These are phyloP conservation scores for Monodelphis domestica DNA, from an alignment of 2,797 vertebrate genomes.

Conservation along the genomic window DNA sequence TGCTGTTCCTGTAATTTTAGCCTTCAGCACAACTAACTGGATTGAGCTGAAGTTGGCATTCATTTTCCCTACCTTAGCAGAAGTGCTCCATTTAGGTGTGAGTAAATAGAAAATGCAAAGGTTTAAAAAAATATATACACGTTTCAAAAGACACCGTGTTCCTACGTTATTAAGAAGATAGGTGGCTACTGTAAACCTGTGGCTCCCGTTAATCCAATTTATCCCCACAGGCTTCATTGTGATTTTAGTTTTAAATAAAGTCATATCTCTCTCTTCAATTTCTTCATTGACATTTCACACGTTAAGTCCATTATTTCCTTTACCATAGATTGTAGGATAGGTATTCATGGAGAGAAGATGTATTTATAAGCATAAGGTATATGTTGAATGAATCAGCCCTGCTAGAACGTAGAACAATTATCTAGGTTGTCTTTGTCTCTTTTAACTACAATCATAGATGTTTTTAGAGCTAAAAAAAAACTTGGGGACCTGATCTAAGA, in stretches of 20 bases:
- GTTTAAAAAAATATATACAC: constrained; percentile 43
- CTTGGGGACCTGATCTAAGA: background rate
- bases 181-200: background rate
- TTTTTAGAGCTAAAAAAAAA: background rate
- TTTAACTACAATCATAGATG: background rate
- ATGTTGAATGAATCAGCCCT: background rate
- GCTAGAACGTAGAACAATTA: background rate
- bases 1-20: constrained; percentile 76
- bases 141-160: constrained; percentile 57
- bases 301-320: constrained; percentile 44
- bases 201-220: background rate
- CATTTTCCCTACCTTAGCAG: constrained; percentile 61
- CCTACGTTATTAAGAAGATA: constrained; percentile 52
- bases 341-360: background rate
- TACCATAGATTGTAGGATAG: background rate
- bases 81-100: constrained; percentile 62
- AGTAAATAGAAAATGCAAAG: constrained; percentile 72
- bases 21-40: constrained; percentile 71
- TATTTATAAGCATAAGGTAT: background rate
- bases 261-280: background rate
- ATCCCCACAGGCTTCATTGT: background rate
- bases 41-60: constrained; percentile 70
- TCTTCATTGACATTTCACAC: background rate
- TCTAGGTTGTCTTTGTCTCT: background rate
- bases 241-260: constrained; percentile 21